A percentile compares a stretch with the other conserved stretches of the same genome.
phyloP scores from a whole-genome alignment of 2,888 invertebrate species.

The Leptinotarsa juncta region DNA sequence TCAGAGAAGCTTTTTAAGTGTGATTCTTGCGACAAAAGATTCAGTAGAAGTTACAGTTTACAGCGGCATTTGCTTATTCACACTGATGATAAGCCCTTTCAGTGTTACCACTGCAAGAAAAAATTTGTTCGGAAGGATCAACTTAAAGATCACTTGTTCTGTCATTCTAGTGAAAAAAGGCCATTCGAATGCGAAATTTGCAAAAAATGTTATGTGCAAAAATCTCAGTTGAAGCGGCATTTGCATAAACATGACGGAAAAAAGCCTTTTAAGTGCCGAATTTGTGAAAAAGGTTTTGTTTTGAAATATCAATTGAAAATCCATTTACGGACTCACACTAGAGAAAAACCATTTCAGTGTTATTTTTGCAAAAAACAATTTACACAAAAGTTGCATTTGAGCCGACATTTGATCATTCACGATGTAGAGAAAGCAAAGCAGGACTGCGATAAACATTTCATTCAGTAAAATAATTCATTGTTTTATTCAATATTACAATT shows the following conservation, averaged over 20 bases:
- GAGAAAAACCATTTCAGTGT: constrained; percentile 56
- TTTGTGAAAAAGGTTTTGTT: too few species aligned
- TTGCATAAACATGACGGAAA: too few species aligned
- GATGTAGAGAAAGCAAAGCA: constrained; percentile 55
- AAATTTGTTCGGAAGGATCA: neutral
- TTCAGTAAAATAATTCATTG: too few species aligned
- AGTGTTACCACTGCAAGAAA: neutral
- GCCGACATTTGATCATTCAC: constrained; percentile 66
- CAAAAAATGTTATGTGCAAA: constrained; percentile 56
- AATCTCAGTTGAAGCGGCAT: constrained; percentile 49
- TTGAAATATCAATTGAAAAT: too few species aligned
- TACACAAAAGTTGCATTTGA: constrained; percentile 61
- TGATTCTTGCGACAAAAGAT: neutral
- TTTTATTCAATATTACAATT: too few species aligned
- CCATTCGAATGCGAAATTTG: constrained; percentile 60
- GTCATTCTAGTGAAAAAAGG: constrained; percentile 48
- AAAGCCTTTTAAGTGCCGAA: too few species aligned
- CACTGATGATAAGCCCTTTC: neutral
- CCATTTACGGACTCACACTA: constrained; percentile 56
- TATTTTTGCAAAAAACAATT: constrained; percentile 58
- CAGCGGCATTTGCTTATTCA: neutral
- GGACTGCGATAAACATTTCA: too few species aligned
- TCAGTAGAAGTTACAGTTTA: neutral
- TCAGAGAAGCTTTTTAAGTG: neutral
- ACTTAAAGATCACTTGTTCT: neutral